Evolutionary conservation across 2,113 vertebrate species (phyloP).

Genomic region (Psilopsiagon aymara): DNA sequence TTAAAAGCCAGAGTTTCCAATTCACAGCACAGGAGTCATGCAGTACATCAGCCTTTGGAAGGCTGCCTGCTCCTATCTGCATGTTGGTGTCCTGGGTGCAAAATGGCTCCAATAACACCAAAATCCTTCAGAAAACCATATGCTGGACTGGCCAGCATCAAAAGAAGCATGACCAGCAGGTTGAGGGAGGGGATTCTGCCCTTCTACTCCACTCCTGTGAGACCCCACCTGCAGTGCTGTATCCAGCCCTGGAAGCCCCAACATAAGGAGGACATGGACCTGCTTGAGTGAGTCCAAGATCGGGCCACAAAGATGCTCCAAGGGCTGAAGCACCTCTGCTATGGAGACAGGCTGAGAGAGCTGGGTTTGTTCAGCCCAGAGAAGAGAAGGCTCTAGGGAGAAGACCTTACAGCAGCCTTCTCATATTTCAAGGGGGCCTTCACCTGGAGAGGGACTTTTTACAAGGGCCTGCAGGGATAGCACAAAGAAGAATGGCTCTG

Average conservation of each 20-base stretch:
- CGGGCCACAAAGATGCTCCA: neutral
- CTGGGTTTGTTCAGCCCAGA: neutral
- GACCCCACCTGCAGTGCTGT: neutral
- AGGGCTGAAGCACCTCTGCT: neutral
- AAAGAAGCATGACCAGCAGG: neutral
- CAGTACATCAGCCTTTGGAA: neutral
- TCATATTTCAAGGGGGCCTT: neutral
- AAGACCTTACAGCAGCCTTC: neutral
- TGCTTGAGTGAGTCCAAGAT: neutral
- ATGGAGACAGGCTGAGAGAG: neutral
- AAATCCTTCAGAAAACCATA: neutral
- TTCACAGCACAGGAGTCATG: neutral
- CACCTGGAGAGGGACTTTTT: neutral
- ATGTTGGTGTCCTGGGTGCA: neutral
- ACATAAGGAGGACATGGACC: neutral
- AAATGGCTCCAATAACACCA: neutral
- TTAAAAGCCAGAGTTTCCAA: neutral
- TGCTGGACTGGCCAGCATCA: neutral
- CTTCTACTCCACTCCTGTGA: neutral
- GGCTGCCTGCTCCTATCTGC: neutral
- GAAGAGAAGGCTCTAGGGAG: neutral
- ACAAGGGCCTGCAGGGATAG: neutral
- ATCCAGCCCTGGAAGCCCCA: neutral
- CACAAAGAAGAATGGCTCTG: neutral
- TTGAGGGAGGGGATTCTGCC: neutral